These are phyloP conservation scores for Prunella himalayana DNA, from an alignment of 2,113 vertebrate species.

Conservation along the genomic window DNA sequence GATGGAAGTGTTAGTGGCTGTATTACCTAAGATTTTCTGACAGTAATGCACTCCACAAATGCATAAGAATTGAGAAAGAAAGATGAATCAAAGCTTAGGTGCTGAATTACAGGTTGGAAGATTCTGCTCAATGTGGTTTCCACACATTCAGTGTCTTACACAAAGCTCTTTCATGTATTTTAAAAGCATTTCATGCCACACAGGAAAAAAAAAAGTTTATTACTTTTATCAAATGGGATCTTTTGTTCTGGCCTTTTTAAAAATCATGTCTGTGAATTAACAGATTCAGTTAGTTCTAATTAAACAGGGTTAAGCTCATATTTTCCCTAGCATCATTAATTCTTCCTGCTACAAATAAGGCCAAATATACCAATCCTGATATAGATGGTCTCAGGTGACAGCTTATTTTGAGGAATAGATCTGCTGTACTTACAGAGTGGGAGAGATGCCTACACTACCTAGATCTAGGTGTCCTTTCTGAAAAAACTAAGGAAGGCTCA, in stretches of 20 bases:
- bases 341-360: background rate
- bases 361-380: background rate
- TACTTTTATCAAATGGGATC: background rate
- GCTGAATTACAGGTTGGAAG: background rate
- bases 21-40: background rate
- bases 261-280: background rate
- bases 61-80: background rate
- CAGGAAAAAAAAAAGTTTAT: background rate
- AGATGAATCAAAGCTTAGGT: background rate
- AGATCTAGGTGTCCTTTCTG: background rate
- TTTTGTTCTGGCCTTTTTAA: background rate
- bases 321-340: background rate
- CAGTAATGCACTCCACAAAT: background rate
- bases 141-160: background rate
- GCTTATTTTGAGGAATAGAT: background rate
- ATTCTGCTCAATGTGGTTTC: background rate
- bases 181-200: background rate
- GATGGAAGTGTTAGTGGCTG: background rate
- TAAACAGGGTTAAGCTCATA: background rate
- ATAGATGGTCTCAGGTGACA: background rate
- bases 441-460: background rate
- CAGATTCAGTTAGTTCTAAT: background rate
- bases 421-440: background rate
- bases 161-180: background rate
- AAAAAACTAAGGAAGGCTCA: background rate